Conservation (phyloP, 2,888 invertebrate genomes). For the Scaptomyza reducta region DNA sequence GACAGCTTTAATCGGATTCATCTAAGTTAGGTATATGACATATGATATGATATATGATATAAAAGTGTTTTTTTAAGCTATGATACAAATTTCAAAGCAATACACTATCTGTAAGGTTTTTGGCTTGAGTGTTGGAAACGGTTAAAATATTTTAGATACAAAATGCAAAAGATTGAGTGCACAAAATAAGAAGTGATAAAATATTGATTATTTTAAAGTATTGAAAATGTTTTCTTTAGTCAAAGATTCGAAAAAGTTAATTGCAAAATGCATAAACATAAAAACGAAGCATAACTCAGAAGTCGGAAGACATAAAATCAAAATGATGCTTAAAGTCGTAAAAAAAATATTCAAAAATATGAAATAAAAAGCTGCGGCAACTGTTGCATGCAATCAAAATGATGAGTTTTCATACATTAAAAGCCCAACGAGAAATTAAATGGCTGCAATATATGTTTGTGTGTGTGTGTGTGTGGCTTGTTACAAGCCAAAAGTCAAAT, state of each 20-base stretch:
- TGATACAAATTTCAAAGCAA: too few species aligned
- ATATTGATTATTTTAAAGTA: not conserved
- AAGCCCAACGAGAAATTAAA: constrained; percentile 22
- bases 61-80: too few species aligned
- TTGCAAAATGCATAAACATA: constrained; percentile 10
- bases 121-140: too few species aligned
- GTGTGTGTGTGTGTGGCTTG: not conserved
- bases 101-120: too few species aligned
- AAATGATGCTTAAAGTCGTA: constrained; percentile 32
- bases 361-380: constrained; percentile 35
- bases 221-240: not conserved
- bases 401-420: constrained; percentile 29
- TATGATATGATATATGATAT: too few species aligned
- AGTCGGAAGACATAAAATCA: constrained; percentile 43
- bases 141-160: too few species aligned
- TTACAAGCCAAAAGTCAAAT: constrained; percentile 23
- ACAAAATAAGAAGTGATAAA: not conserved
- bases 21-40: too few species aligned
- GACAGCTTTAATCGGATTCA: not conserved
- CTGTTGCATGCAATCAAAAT: constrained; percentile 54
- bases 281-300: constrained; percentile 8
- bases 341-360: constrained; percentile 15
- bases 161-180: too few species aligned
- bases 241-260: not conserved
- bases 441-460: constrained; percentile 1